Evolutionary conservation across 2,888 invertebrate genomes (phyloP).

Genomic region (Eupsilia transversa): DNA sequence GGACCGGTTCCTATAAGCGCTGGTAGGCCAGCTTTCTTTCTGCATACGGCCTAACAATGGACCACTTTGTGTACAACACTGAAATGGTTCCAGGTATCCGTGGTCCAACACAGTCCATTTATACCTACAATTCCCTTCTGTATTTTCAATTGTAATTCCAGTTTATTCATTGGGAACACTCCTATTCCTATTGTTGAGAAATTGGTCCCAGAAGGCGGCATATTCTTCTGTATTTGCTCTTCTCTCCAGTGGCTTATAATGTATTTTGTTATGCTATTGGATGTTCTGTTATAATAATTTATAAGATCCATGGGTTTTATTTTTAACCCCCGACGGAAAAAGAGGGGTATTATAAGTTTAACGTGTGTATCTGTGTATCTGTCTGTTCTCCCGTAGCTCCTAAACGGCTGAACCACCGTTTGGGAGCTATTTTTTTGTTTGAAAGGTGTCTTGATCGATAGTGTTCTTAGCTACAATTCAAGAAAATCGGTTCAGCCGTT

Average conservation of each 20-base stretch:
- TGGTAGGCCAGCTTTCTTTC: no score
- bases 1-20: no score
- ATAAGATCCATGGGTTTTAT: not conserved
- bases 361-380: no score
- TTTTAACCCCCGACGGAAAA: no score
- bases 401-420: no score
- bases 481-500: no score
- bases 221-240: constrained; percentile 4
- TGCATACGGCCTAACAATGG: no score
- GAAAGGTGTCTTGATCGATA: no score
- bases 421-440: no score
- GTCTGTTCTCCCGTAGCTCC: no score
- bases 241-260: not conserved
- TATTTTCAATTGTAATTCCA: constrained; percentile 15
- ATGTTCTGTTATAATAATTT: not conserved
- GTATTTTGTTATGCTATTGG: not conserved
- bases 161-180: constrained; percentile 16
- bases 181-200: constrained; percentile 14
- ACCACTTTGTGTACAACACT: not conserved
- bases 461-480: no score
- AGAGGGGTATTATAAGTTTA: no score
- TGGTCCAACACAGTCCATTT: not conserved
- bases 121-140: not conserved
- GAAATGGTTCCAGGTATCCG: not conserved
- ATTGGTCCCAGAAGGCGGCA: not conserved